These are phyloP conservation scores for Scaptomyza caliginosa DNA, from an alignment of 2,888 invertebrate species.

Conservation along the genomic window DNA sequence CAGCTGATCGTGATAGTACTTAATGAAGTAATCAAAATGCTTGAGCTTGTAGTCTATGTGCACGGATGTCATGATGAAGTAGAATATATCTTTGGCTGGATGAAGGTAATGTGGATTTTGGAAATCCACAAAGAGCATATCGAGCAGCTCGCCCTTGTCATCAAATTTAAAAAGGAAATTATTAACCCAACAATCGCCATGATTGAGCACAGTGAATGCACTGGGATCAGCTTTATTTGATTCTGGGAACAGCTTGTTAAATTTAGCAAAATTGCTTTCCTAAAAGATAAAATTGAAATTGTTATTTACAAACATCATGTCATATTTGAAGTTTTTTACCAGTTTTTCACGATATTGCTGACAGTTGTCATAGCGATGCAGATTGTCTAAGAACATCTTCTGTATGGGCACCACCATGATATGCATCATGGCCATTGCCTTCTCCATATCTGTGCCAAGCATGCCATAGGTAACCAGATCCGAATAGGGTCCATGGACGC, in stretches of 20 bases:
- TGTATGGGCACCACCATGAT: slow-evolving; percentile 24
- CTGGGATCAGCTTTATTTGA: slow-evolving; percentile 28
- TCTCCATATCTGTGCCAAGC: slow-evolving; percentile 22
- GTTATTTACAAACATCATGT: too few species aligned
- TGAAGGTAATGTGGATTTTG: slow-evolving; percentile 75
- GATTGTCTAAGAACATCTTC: slow-evolving; percentile 37
- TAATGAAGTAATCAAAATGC: slow-evolving; percentile 79
- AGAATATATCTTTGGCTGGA: slow-evolving; percentile 75
- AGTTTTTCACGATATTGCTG: slow-evolving; percentile 60
- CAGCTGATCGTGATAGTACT: slow-evolving; percentile 78
- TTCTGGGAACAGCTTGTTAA: slow-evolving; percentile 20
- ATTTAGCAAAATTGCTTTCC: slow-evolving; percentile 42
- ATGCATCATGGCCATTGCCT: slow-evolving; percentile 20
- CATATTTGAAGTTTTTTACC: slow-evolving; percentile 51
- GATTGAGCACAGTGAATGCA: slow-evolving; percentile 74
- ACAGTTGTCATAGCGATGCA: slow-evolving; percentile 50
- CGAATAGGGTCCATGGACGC: slow-evolving; percentile 52
- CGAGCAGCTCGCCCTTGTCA: slow-evolving; percentile 56
- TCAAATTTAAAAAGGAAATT: slow-evolving; percentile 78
- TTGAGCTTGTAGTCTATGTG: slow-evolving; percentile 74
- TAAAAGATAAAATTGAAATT: slow-evolving; percentile 7
- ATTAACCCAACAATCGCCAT: slow-evolving; percentile 80
- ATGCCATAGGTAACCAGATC: slow-evolving; percentile 30
- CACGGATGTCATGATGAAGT: slow-evolving; percentile 79
- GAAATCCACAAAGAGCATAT: slow-evolving; percentile 79